These are phyloP conservation scores for Caenorhabditis inopinata DNA, from an alignment of 1,140 invertebrate genomes.

Conservation along the genomic window DNA sequence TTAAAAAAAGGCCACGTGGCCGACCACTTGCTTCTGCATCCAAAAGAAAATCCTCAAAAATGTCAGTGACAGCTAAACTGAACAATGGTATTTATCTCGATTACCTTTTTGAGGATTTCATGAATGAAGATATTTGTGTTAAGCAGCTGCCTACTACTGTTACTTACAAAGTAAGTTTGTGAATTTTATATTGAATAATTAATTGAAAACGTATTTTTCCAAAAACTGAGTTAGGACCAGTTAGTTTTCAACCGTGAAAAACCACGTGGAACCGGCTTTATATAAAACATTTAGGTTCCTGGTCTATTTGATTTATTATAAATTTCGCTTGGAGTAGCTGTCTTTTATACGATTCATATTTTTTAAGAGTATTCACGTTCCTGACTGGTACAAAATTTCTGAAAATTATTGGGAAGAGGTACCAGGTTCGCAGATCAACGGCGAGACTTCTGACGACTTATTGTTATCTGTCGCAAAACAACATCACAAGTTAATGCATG, in stretches of 20 bases:
- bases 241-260: no score
- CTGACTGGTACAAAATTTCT: not conserved
- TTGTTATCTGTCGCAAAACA: not conserved
- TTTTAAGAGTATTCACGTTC: not conserved
- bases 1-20: not conserved
- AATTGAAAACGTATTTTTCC: no score
- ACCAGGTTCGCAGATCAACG: not conserved
- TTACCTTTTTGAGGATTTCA: not conserved
- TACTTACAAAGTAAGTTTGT: not conserved
- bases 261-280: no score
- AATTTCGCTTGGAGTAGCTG: no score
- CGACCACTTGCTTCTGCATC: not conserved
- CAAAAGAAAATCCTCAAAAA: not conserved
- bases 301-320: no score
- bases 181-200: no score
- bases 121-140: not conserved
- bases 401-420: not conserved
- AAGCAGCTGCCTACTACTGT: not conserved
- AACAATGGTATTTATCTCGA: not conserved
- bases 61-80: not conserved
- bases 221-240: no score
- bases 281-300: no score
- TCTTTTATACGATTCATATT: no score
- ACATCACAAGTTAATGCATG: slow-evolving; percentile 17
- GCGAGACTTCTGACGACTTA: not conserved